Evolutionary conservation across 2,797 vertebrate genomes (phyloP), one percentile per base, ranked within the genome.

Genomic region (Spondyliosoma cantharus): DNA sequence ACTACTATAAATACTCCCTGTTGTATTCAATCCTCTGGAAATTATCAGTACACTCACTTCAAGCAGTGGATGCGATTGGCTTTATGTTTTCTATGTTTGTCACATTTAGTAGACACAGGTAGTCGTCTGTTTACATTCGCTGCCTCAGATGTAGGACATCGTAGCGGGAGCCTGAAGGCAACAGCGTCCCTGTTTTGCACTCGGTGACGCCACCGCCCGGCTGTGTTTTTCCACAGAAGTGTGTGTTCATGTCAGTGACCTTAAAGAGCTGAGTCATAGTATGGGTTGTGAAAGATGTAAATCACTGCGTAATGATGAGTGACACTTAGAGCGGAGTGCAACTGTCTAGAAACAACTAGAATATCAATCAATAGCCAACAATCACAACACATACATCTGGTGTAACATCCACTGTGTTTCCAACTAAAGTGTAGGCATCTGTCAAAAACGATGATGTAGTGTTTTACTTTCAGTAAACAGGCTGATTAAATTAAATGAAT

Each of bases 121-220:
- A 45, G 9, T 0, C 25, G 7, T 14, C 7, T 17, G 3, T 16
- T 69, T 12, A 15, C 4, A 0, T 37, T 17, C 1, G 12, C 0
- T 2, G 1, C 0, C 0, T 27, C 1, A 0, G 42, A 49, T 50
- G 11, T 52, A 1, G 1, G 45, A 76, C 24, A 1, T 59, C 64
- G 3, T 11, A n/a, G 2, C 7, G 2, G 69, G 60, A 70, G 0
- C 66, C 0, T 82, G 82, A 90, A 87, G 53, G 81, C 82, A 74
- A 4, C 86, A 45, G 19, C 27, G 45, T 32, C 13, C 3, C 15
- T 43, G 6, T 68, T 85, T 82, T 90, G 88, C 84, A 6, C 88
- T 27, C 85, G 37, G 9, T 9, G 37, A 3, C 37, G 61, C 49
- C 48, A 70, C 86, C 0, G 1, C 42, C 27, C 5, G 5, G 17